phyloP scores from a whole-genome alignment of 2,113 vertebrate genomes.

The Thunnus maccoyii region DNA sequence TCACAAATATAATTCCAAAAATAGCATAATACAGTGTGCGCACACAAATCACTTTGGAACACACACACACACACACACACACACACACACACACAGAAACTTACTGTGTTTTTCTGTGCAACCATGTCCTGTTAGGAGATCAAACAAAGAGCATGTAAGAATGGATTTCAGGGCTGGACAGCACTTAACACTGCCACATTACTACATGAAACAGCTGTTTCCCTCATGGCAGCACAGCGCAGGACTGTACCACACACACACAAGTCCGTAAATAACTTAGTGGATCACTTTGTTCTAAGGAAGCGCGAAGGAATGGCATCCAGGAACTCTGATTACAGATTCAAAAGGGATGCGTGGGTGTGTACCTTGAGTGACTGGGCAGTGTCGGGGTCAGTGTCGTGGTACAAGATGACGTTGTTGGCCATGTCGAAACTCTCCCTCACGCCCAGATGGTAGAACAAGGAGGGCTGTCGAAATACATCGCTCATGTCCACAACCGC shows the following conservation, averaged over 20 bases:
- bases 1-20: conserved; percentile 49
- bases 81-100: conserved; percentile 79
- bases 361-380: conserved; percentile 93
- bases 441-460: conserved; percentile 96
- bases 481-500: conserved; percentile 97
- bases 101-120: conserved; percentile 95
- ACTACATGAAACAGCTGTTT: conserved; percentile 43
- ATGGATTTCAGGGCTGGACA: background rate
- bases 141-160: conserved; percentile 32
- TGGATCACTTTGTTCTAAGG: conserved; percentile 56
- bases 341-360: conserved; percentile 5
- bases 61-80: conserved; percentile 65
- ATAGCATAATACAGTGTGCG: conserved; percentile 32
- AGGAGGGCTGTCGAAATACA: conserved; percentile 91
- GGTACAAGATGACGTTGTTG: conserved; percentile 96
- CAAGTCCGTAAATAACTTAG: conserved; percentile 62
- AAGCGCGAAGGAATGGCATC: conserved; percentile 33
- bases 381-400: conserved; percentile 91
- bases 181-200: background rate
- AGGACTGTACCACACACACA: background rate
- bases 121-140: conserved; percentile 90
- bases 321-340: conserved; percentile 13
- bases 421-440: conserved; percentile 97
- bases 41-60: conserved; percentile 39
- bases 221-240: conserved; percentile 5